phyloP scores from a whole-genome alignment of 2,113 vertebrate species.

The Nicator chloris region DNA sequence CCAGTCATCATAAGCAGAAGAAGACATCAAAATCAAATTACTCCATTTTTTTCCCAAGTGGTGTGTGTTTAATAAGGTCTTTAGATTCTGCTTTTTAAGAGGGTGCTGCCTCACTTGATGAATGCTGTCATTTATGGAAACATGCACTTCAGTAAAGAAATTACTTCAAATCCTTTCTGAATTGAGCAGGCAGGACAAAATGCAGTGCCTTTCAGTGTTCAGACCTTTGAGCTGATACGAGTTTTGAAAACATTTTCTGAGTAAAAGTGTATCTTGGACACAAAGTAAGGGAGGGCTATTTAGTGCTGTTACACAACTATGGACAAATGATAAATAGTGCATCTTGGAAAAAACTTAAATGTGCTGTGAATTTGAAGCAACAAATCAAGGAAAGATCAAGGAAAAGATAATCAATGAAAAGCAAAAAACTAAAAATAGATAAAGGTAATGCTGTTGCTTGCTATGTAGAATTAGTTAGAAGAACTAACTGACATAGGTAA shows the following conservation, averaged over 20 bases:
- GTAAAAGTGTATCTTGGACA: background rate
- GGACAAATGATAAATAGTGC: background rate
- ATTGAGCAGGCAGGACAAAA: background rate
- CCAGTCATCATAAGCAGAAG: background rate
- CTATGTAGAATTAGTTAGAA: background rate
- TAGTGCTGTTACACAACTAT: background rate
- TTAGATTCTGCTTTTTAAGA: background rate
- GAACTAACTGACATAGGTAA: background rate
- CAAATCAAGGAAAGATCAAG: background rate
- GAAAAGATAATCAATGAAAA: background rate
- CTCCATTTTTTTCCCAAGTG: fast-evolving
- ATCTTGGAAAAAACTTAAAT: background rate
- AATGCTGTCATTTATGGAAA: background rate
- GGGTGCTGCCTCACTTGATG: background rate
- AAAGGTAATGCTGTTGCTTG: background rate
- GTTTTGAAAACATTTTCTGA: background rate
- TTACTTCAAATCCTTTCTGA: background rate
- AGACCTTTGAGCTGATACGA: background rate
- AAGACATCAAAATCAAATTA: background rate
- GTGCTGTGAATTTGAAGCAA: background rate
- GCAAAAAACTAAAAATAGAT: background rate
- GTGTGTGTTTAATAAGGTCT: background rate
- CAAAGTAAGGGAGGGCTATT: background rate
- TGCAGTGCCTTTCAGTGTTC: background rate
- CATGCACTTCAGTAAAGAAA: background rate